Evolutionary conservation across 2,797 vertebrate species (phyloP).

Genomic region (Poeciliopsis paucimaculata): DNA sequence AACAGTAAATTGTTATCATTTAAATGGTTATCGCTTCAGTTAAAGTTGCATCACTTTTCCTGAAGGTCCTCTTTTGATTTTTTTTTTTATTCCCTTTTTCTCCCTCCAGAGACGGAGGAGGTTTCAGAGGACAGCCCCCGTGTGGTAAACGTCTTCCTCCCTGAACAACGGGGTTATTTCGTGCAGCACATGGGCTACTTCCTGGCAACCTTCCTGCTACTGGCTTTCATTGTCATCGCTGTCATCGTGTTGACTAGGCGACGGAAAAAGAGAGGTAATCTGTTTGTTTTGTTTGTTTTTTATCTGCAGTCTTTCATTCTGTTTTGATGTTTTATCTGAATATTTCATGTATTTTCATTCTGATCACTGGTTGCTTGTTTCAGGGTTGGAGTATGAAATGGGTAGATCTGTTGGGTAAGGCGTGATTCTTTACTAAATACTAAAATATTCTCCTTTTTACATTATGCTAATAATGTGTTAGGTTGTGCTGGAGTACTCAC

Average conservation of each 20-base stretch:
- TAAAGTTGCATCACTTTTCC: background rate
- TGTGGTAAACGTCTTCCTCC: conserved; percentile 92
- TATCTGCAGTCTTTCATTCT: background rate
- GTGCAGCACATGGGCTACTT: conserved; percentile 93
- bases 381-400: conserved; percentile 84
- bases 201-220: conserved; percentile 88
- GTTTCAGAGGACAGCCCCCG: conserved; percentile 76
- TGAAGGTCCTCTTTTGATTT: background rate
- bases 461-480: background rate
- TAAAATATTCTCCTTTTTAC: background rate
- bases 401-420: conserved; percentile 83
- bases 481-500: background rate
- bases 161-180: conserved; percentile 86
- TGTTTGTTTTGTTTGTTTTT: background rate
- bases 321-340: background rate
- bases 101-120: conserved; percentile 78
- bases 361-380: background rate
- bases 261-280: conserved; percentile 86
- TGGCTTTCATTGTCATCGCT: conserved; percentile 84
- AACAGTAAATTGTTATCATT: background rate
- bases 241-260: conserved; percentile 83
- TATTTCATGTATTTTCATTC: background rate
- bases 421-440: background rate
- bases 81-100: background rate
- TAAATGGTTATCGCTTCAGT: background rate